Evolutionary conservation across 2,113 vertebrate genomes (phyloP).

Genomic region (Cololabis saira): DNA sequence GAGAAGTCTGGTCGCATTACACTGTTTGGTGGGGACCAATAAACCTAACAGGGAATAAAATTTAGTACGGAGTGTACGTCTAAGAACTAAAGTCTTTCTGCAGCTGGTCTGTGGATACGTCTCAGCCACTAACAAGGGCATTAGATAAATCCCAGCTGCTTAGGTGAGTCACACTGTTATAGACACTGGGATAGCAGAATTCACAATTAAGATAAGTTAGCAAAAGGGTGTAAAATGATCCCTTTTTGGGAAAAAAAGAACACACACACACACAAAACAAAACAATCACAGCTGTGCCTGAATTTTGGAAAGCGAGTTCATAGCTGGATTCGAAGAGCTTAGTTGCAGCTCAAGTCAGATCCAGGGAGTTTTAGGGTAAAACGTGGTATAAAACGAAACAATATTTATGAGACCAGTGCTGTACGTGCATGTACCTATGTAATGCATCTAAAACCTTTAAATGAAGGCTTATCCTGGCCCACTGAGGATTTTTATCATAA

Average conservation of each 20-base stretch:
- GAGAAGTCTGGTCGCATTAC: slow-evolving; percentile 32
- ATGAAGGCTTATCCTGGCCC: neutral
- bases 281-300: slow-evolving; percentile 34
- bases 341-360: slow-evolving; percentile 36
- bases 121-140: slow-evolving; percentile 37
- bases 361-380: slow-evolving; percentile 11
- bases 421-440: neutral
- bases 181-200: slow-evolving; percentile 37
- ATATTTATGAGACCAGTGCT: neutral
- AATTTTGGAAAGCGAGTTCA: slow-evolving; percentile 18
- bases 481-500: neutral
- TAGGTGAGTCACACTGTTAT: slow-evolving; percentile 54
- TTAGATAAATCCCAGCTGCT: slow-evolving; percentile 59
- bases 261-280: neutral
- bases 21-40: slow-evolving; percentile 47
- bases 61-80: slow-evolving; percentile 26
- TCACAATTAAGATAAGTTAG: slow-evolving; percentile 52
- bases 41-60: slow-evolving; percentile 37
- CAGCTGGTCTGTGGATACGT: slow-evolving; percentile 50
- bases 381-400: slow-evolving; percentile 6
- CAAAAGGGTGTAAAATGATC: slow-evolving; percentile 50
- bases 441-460: neutral
- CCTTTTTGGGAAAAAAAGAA: slow-evolving; percentile 26
- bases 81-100: slow-evolving; percentile 26
- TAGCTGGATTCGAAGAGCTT: slow-evolving; percentile 52